Percentiles rank a stretch among this genome's conserved stretches.
Conservation (phyloP, 92 coral and sea anemone genomes). For the Siderastrea siderea region DNA sequence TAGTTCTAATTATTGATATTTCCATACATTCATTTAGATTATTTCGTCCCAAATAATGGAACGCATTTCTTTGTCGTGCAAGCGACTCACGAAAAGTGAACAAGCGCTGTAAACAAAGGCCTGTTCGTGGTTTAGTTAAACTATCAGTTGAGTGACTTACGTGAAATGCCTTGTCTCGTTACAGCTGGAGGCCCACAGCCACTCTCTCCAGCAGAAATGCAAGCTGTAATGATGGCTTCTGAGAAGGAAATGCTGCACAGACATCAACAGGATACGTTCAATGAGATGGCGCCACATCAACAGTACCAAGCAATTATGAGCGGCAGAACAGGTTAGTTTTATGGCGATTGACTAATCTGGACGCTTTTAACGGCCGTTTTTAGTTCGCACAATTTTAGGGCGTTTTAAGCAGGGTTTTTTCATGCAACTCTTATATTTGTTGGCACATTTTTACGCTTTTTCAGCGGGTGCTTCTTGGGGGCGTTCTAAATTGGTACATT, state of each 20-base stretch:
- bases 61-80: background rate
- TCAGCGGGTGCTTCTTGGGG: too few relatives aligned
- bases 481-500: too few relatives aligned
- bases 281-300: slow-evolving; percentile 45
- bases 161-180: background rate
- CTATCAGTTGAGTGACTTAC: background rate
- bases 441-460: too few relatives aligned
- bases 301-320: slow-evolving; percentile 74
- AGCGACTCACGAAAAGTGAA: background rate
- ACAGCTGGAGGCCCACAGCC: slow-evolving; percentile 73
- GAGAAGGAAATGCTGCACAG: slow-evolving; percentile 74
- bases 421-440: too few relatives aligned
- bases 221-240: slow-evolving; percentile 97
- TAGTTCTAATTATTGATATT: too few relatives aligned
- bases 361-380: too few relatives aligned
- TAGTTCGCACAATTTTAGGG: too few relatives aligned
- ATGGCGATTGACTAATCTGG: too few relatives aligned
- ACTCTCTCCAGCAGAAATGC: slow-evolving; percentile 91
- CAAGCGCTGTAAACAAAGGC: background rate
- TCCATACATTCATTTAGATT: too few relatives aligned
- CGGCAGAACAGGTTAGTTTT: slow-evolving; percentile 76
- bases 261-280: slow-evolving; percentile 51
- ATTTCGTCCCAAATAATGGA: too few relatives aligned
- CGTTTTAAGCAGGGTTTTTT: too few relatives aligned
- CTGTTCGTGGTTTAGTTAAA: slow-evolving; percentile 15